phyloP scores from a whole-genome alignment of 2,797 vertebrate genomes.

The Gouania willdenowi region DNA sequence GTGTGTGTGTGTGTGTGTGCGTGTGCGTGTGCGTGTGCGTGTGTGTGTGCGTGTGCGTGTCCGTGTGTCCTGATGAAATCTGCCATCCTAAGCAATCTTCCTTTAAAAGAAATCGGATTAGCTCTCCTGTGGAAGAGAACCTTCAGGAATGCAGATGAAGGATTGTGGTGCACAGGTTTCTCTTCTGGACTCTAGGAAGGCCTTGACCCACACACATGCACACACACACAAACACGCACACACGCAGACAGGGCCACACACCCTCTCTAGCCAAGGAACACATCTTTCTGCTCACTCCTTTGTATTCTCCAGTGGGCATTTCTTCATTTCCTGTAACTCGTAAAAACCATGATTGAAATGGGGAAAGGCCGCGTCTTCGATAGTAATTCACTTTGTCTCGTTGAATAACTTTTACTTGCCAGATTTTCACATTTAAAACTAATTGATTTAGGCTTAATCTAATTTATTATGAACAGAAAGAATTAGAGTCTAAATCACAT shows the following conservation, averaged over 20 bases:
- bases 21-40: constrained; percentile 7
- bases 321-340: constrained; percentile 54
- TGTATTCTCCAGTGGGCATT: constrained; percentile 36
- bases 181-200: constrained; percentile 47
- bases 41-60: constrained; percentile 6
- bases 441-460: constrained; percentile 41
- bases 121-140: constrained; percentile 65
- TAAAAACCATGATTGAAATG: constrained; percentile 50
- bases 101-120: constrained; percentile 73
- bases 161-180: constrained; percentile 61
- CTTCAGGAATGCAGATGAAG: constrained; percentile 75
- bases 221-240: not conserved
- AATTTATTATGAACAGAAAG: constrained; percentile 33
- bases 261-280: not conserved
- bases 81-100: constrained; percentile 70
- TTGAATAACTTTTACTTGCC: constrained; percentile 37
- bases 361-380: constrained; percentile 15
- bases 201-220: constrained; percentile 2
- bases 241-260: not conserved
- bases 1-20: constrained; percentile 1
- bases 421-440: constrained; percentile 37
- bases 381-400: constrained; percentile 46
- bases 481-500: constrained; percentile 19
- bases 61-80: constrained; percentile 66
- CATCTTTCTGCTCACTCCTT: constrained; percentile 2